Conservation (phyloP, 2,888 invertebrate species). For the Drosophila birchii region DNA sequence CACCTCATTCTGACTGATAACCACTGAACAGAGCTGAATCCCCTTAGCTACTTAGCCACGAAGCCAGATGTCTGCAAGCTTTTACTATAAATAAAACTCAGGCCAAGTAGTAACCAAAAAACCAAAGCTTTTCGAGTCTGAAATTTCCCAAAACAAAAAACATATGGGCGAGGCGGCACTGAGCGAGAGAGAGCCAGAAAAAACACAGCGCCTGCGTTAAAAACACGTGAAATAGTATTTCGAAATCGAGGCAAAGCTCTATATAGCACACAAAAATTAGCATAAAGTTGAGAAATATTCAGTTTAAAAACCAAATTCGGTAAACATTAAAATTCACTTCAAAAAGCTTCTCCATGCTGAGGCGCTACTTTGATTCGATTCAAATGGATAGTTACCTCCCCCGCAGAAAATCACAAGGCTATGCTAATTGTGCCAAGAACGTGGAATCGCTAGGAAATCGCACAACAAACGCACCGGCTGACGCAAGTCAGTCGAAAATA, state of each 20-base stretch:
- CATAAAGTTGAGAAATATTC: conserved; percentile 26
- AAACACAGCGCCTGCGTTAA: conserved; percentile 38
- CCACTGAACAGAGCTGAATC: conserved; percentile 2
- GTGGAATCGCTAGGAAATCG: conserved; percentile 30
- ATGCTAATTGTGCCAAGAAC: conserved; percentile 70
- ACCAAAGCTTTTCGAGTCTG: conserved; percentile 49
- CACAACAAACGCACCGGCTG: conserved; percentile 49
- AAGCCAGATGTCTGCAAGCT: conserved; percentile 21
- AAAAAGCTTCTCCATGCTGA: conserved; percentile 8
- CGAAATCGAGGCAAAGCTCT: conserved; percentile 29
- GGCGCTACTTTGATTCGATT: background rate
- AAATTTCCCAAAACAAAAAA: conserved; percentile 77
- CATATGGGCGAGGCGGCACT: conserved; percentile 44
- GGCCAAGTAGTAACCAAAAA: background rate
- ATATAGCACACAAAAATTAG: conserved; percentile 14
- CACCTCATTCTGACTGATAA: conserved; percentile 22
- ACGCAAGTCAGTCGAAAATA: conserved; percentile 55
- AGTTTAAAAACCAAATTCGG: conserved; percentile 8
- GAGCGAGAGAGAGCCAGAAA: background rate
- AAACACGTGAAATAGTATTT: conserved; percentile 43
- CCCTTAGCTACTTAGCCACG: background rate
- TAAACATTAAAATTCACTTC: background rate
- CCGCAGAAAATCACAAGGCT: conserved; percentile 53
- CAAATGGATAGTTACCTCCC: background rate
- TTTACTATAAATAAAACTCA: conserved; percentile 40